Conservation (phyloP, 2,797 vertebrate genomes). For the Alfaro cultratus region DNA sequence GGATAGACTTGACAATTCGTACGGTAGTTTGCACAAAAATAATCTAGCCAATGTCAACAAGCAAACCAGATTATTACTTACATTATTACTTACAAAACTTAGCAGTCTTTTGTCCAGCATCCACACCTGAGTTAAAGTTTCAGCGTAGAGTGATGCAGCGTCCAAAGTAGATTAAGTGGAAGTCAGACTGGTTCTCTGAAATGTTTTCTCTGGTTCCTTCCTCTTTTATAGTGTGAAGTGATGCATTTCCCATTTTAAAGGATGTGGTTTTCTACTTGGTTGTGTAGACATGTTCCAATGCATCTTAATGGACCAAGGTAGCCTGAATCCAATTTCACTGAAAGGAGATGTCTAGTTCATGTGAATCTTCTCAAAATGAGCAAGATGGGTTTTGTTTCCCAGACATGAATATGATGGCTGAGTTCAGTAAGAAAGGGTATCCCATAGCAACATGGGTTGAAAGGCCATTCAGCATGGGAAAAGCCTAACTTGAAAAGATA, state of each 20-base stretch:
- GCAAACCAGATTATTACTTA: neutral
- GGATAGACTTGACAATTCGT: neutral
- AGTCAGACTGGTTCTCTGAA: neutral
- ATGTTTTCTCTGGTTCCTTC: neutral
- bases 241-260: neutral
- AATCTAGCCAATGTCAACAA: neutral
- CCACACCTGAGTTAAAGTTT: neutral
- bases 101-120: neutral
- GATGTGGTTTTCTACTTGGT: neutral
- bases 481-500: neutral
- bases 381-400: neutral
- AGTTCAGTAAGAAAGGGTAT: neutral
- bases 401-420: neutral
- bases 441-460: neutral
- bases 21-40: neutral
- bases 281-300: neutral
- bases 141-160: neutral
- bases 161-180: neutral
- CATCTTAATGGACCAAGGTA: neutral
- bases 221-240: neutral
- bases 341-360: neutral
- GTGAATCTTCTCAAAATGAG: neutral
- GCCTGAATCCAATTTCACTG: neutral
- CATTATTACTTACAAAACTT: neutral
- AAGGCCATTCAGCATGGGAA: neutral